Evolutionary conservation across 1,140 invertebrate species (phyloP).

Genomic region (Drosophila nigrodunni): DNA sequence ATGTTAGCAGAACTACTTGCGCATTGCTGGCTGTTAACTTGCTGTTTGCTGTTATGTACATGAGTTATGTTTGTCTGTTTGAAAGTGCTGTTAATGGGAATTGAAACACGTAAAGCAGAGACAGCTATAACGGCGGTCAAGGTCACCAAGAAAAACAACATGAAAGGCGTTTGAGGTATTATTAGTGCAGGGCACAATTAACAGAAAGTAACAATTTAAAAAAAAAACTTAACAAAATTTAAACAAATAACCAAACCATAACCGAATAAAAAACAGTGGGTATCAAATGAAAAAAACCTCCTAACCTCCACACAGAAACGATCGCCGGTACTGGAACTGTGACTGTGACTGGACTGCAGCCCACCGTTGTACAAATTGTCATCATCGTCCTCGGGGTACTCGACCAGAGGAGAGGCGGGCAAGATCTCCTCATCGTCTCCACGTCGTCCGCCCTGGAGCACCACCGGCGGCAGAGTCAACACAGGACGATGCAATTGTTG

Average conservation of each 20-base stretch:
- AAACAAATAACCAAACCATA: conserved; percentile 46
- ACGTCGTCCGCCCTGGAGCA: conserved; percentile 70
- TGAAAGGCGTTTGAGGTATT: background rate
- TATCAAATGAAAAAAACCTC: conserved; percentile 70
- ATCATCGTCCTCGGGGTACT: conserved; percentile 90
- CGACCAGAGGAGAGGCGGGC: conserved; percentile 81
- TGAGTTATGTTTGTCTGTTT: background rate
- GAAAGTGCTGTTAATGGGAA: conserved; percentile 13
- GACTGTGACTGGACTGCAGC: conserved; percentile 69
- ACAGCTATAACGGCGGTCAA: conserved; percentile 7
- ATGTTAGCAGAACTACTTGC: conserved; percentile 15
- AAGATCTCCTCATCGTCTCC: conserved; percentile 64
- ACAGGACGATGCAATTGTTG: conserved; percentile 82
- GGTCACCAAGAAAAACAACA: conserved; percentile 6
- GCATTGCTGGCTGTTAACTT: conserved; percentile 19
- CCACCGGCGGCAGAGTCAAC: conserved; percentile 79
- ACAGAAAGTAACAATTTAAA: conserved; percentile 14
- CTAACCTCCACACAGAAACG: conserved; percentile 84
- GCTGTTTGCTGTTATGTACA: conserved; percentile 13
- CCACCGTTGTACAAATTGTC: conserved; percentile 56
- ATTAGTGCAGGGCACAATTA: background rate
- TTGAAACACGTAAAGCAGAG: conserved; percentile 15
- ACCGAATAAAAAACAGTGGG: conserved; percentile 46
- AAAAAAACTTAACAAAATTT: conserved; percentile 11
- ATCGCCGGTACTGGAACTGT: conserved; percentile 78